Evolutionary conservation across 2,113 vertebrate genomes (phyloP).

Genomic region (Rhinogobius similis): DNA sequence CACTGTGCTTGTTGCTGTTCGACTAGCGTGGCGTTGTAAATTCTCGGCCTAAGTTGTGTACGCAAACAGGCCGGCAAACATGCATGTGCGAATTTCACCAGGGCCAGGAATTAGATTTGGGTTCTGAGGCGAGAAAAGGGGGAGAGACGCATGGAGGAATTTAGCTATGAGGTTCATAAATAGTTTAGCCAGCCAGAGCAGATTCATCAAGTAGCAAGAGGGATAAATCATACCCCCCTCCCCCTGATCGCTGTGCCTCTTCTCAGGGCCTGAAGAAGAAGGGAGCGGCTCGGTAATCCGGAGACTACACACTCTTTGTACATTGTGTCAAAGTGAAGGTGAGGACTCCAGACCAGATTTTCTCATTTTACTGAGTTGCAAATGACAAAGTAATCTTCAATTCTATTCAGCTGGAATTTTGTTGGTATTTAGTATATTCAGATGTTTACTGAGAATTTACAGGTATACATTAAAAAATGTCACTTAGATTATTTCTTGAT

Average conservation of each 20-base stretch:
- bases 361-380: not conserved
- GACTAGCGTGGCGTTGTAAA: conserved; percentile 23
- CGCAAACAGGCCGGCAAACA: conserved; percentile 16
- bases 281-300: conserved; percentile 54
- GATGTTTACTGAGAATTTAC: not conserved
- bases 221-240: conserved; percentile 77
- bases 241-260: conserved; percentile 29
- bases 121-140: conserved; percentile 67
- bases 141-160: conserved; percentile 78
- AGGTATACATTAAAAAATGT: too few species aligned
- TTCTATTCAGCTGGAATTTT: not conserved
- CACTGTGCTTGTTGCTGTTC: conserved; percentile 29
- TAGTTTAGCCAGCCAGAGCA: conserved; percentile 82
- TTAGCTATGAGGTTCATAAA: conserved; percentile 82
- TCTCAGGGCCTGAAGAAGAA: conserved; percentile 51
- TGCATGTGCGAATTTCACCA: conserved; percentile 53
- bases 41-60: conserved; percentile 49
- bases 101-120: conserved; percentile 78
- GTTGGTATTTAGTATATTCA: not conserved
- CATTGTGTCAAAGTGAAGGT: not conserved
- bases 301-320: conserved; percentile 45
- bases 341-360: not conserved
- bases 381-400: not conserved
- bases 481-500: not conserved
- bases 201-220: conserved; percentile 82